Evolutionary conservation across 2,888 invertebrate species (phyloP).

Genomic region (Arrhopalites spinosus): DNA sequence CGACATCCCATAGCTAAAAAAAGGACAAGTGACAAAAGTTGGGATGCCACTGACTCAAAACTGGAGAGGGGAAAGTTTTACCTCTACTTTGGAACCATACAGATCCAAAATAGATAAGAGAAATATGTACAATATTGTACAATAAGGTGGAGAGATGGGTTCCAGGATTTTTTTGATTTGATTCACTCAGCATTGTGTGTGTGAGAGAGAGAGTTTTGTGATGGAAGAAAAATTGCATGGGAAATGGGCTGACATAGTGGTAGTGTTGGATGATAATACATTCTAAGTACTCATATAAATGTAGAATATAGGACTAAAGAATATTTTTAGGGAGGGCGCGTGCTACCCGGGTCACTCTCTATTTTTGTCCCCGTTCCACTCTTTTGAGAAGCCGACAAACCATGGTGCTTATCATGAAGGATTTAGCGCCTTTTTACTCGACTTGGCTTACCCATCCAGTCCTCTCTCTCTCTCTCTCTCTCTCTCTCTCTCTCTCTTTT

Average conservation of each 20-base stretch:
- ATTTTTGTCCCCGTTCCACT: conserved; percentile 39
- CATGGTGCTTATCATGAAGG: conserved; percentile 39
- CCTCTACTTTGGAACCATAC: no score
- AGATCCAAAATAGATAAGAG: neutral
- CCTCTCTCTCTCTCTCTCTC: neutral
- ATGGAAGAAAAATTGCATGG: neutral
- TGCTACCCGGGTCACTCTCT: conserved; percentile 34
- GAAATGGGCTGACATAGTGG: conserved; percentile 23
- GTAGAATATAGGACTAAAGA: neutral
- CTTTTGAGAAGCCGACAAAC: conserved; percentile 46
- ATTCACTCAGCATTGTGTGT: conserved; percentile 8
- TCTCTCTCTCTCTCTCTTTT: no score
- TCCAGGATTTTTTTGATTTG: conserved; percentile 27
- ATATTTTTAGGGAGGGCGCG: conserved; percentile 28
- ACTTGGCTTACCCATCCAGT: conserved; percentile 7
- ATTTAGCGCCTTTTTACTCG: conserved; percentile 44
- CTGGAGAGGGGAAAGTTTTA: neutral
- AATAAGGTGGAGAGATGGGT: no score
- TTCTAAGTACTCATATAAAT: conserved; percentile 8
- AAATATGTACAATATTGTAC: conserved; percentile 6
- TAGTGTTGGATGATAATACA: neutral
- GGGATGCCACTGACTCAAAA: no score
- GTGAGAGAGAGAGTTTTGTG: neutral
- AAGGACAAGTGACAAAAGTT: no score
- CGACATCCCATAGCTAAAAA: no score